Evolutionary conservation across 2,888 invertebrate genomes (phyloP).

Genomic region (Lasioglossum leucozonium): DNA sequence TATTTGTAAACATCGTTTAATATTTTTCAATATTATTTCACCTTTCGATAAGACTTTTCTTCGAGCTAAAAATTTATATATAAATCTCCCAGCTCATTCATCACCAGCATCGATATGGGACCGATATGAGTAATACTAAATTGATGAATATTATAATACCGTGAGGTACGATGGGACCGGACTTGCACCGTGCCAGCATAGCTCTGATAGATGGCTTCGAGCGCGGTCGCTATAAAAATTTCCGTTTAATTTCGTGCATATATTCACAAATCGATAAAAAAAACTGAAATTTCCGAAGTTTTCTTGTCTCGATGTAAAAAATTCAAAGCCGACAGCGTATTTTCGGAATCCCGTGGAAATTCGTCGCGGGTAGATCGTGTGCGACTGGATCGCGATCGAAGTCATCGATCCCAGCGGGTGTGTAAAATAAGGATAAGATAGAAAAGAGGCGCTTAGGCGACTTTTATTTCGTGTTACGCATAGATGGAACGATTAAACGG

Average conservation of each 20-base stretch:
- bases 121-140: neutral
- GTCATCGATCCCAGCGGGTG: slow-evolving; percentile 24
- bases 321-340: neutral
- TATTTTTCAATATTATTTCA: neutral
- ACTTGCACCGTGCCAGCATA: slow-evolving; percentile 39
- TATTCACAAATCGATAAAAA: neutral
- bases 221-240: neutral
- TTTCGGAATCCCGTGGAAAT: neutral
- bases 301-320: neutral
- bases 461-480: slow-evolving; percentile 59
- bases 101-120: neutral
- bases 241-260: too few species aligned
- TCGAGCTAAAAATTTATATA: neutral
- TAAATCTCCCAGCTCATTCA: neutral
- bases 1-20: neutral
- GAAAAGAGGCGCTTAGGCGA: slow-evolving; percentile 58
- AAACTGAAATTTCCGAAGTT: neutral
- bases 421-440: slow-evolving; percentile 54
- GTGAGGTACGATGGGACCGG: slow-evolving; percentile 9
- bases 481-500: slow-evolving; percentile 31
- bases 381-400: slow-evolving; percentile 36
- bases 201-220: slow-evolving; percentile 39
- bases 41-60: neutral
- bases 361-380: slow-evolving; percentile 1
- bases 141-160: neutral